Conservation (phyloP, 2,113 vertebrate genomes). For the Poeciliopsis retropinna region DNA sequence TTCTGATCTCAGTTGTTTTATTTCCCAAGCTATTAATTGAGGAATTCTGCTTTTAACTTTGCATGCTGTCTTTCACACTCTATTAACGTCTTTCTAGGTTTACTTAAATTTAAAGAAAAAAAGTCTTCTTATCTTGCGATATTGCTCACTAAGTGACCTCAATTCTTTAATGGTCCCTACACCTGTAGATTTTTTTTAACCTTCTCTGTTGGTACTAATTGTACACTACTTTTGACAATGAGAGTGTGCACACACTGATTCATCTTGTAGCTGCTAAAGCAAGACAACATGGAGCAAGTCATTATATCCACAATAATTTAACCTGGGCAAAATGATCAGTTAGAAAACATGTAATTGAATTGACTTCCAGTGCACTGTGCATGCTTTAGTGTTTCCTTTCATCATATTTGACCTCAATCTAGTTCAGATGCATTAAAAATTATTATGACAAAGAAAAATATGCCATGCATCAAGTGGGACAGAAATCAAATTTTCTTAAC, state of each 20-base stretch:
- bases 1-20: no score
- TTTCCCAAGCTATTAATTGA: no score
- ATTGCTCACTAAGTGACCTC: neutral
- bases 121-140: neutral
- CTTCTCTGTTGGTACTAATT: neutral
- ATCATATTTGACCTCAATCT: neutral
- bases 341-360: neutral
- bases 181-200: neutral
- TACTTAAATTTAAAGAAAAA: neutral
- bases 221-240: neutral
- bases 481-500: conserved; percentile 5
- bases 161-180: neutral
- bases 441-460: neutral
- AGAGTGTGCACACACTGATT: neutral
- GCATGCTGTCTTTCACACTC: no score
- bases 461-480: neutral
- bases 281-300: neutral
- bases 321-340: neutral
- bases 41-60: no score
- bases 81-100: no score
- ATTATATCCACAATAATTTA: neutral
- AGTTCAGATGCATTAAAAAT: conserved; percentile 4
- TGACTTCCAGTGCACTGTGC: neutral
- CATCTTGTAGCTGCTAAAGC: neutral
- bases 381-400: neutral